Evolutionary conservation across 2,113 vertebrate genomes (phyloP).

Genomic region (Charina bottae): DNA sequence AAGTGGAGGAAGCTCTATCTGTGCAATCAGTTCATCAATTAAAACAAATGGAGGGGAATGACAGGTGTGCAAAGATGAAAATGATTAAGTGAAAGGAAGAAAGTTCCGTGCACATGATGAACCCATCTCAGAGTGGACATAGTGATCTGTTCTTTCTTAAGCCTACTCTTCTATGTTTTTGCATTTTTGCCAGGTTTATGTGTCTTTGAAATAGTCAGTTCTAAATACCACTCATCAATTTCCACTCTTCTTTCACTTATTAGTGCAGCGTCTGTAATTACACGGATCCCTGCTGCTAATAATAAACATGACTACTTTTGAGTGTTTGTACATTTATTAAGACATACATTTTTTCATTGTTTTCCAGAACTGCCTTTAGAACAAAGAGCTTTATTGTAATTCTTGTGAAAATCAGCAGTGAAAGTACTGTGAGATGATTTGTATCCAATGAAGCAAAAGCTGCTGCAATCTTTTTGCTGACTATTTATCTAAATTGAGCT

Average conservation of each 20-base stretch:
- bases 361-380: neutral
- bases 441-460: neutral
- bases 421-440: neutral
- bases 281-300: neutral
- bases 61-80: neutral
- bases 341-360: neutral
- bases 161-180: neutral
- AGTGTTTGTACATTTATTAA: neutral
- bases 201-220: neutral
- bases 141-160: neutral
- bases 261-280: neutral
- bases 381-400: neutral
- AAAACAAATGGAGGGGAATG: neutral
- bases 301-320: neutral
- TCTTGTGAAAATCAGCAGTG: neutral
- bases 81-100: neutral
- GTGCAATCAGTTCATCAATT: neutral
- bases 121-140: neutral
- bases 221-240: neutral
- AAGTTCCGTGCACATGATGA: neutral
- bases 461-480: neutral
- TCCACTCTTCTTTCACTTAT: neutral
- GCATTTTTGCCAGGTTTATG: neutral
- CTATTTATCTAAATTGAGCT: neutral
- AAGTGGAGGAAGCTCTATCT: neutral